Evolutionary conservation across 2,113 vertebrate genomes (phyloP).

Genomic region (Tetraodon nigroviridis): DNA sequence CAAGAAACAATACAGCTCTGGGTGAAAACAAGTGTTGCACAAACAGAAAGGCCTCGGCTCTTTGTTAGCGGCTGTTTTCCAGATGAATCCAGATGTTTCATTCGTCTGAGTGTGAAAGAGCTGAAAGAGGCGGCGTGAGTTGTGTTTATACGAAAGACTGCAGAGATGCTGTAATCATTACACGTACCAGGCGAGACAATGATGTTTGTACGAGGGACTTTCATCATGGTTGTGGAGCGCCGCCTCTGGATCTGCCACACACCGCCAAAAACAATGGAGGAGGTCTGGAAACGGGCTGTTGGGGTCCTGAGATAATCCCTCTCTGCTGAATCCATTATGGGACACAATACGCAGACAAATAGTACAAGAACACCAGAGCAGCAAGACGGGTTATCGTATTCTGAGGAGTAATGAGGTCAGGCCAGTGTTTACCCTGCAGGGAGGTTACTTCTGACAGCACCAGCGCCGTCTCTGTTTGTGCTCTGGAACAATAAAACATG

Average conservation of each 20-base stretch:
- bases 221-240: no score
- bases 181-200: no score
- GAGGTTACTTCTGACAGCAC: neutral
- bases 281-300: neutral
- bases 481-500: no score
- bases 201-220: no score
- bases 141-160: neutral
- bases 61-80: slow-evolving; percentile 17
- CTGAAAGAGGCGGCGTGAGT: slow-evolving; percentile 50
- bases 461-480: no score
- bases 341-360: neutral
- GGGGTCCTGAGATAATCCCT: neutral
- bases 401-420: neutral
- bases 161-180: no score
- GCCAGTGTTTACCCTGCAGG: neutral
- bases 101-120: slow-evolving; percentile 29
- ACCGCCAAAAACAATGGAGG: neutral
- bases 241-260: no score
- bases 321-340: neutral
- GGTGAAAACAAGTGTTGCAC: slow-evolving; percentile 48
- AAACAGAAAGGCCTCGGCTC: neutral
- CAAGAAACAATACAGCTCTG: slow-evolving; percentile 46
- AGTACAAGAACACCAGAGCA: neutral
- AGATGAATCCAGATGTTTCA: slow-evolving; percentile 25
- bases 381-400: neutral